Base-by-base conservation (phyloP, 2,797 vertebrate species). In the Nannoperca obscura region DNA sequence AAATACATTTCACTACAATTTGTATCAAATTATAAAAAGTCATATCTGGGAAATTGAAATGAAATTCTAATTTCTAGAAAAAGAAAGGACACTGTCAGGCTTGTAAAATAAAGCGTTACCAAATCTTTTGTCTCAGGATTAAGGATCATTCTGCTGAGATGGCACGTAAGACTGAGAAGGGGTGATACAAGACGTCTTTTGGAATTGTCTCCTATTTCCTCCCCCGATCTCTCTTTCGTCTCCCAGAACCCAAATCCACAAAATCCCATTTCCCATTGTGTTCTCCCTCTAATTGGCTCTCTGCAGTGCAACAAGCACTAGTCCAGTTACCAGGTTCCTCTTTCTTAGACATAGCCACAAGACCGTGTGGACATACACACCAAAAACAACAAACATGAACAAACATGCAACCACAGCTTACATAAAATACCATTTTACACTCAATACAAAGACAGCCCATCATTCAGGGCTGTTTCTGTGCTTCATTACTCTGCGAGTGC, bases 281-380 rank as follows among this genome's bases (percentile, higher is more conserved):
- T 67, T 52, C 74, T 49, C 47, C 54, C 75, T 66, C 66, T 87
- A 89, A 90, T 88, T 88, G 86, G 83, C 58, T 88, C 67, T 59
- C 82, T 80, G 57, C 71, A 62, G 66, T 71, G 83, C 81, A 76
- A 63, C 62, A 68, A 68, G 47, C 49, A 50, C 44, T 40, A 15
- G 42, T 71, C 58, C 65, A 65, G 20, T 75, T 71, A 61, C 63
- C 38, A 58, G n/a, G 9, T 68, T 64, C 13, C 24, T 53, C 71
- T 20, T 22, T 52, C 72, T 68, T 30, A 36, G 61, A 72, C 46
- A n/a, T 40, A 54, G 36, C 40, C 42, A 61, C 19, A 3, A 63
- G 53, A 38, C 22, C n/a, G 24, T 5, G 66, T 20, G 7, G 30
- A 52, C 49, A 53, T 24, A 32, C 59, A 24, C 40, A 54, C 24